A percentile compares a stretch with the other conserved stretches of the same genome.
Evolutionary conservation across 1,140 invertebrate genomes (phyloP).

Genomic region (Atta colombica): DNA sequence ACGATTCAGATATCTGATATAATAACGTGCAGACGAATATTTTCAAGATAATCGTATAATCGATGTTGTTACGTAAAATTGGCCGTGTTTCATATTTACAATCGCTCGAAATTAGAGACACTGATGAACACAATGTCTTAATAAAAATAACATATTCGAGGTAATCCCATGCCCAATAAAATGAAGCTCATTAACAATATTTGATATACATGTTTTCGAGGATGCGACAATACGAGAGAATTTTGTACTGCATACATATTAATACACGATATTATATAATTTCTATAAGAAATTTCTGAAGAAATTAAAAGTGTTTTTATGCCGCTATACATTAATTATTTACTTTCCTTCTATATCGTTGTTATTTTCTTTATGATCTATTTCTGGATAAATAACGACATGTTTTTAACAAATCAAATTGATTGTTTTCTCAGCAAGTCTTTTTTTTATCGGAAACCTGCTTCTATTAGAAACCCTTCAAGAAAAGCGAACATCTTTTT

Average conservation of each 20-base stretch:
- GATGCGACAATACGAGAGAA: constrained; percentile 2
- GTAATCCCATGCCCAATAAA: constrained; percentile 68
- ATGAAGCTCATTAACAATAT: constrained; percentile 59
- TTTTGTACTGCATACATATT: constrained; percentile 42
- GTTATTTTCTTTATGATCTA: constrained; percentile 4
- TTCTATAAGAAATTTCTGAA: constrained; percentile 2
- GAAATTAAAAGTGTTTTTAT: constrained; percentile 7
- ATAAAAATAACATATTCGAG: constrained; percentile 56
- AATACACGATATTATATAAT: constrained; percentile 18
- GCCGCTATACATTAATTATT: constrained; percentile 22
- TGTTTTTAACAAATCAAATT: background rate
- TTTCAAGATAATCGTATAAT: background rate
- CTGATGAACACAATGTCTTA: constrained; percentile 70
- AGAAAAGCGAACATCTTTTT: background rate
- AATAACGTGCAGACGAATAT: background rate
- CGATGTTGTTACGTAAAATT: background rate
- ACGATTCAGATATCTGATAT: background rate
- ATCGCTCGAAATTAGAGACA: constrained; percentile 71
- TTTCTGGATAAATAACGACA: background rate
- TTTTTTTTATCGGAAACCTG: no score
- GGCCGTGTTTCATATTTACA: constrained; percentile 39
- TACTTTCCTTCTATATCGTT: constrained; percentile 58
- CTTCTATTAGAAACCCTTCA: background rate
- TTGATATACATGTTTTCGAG: background rate
- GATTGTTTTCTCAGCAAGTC: background rate